These are phyloP conservation scores for Piliocolobus tephrosceles DNA, from an alignment of 2,113 vertebrate species.

Conservation along the genomic window DNA sequence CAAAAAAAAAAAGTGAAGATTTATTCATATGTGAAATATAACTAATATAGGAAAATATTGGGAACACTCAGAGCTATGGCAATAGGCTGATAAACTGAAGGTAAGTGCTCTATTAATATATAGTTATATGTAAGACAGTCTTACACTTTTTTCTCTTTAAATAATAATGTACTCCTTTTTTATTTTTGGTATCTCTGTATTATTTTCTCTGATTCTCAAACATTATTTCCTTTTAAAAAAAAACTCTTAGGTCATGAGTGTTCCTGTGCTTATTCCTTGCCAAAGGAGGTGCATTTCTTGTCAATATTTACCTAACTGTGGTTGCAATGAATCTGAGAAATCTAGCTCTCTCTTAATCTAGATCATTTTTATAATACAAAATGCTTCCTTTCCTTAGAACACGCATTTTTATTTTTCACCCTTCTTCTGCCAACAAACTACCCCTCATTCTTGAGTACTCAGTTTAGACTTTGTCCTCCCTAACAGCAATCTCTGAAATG, in stretches of 20 bases:
- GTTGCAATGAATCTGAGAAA: not conserved
- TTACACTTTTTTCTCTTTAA: not conserved
- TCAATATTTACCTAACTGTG: not conserved
- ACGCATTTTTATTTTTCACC: not conserved
- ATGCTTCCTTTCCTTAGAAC: not conserved
- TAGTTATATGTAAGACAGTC: not conserved
- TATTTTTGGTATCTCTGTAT: not conserved
- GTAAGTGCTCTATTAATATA: not conserved
- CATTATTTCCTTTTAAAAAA: not conserved
- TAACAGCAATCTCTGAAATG: not conserved
- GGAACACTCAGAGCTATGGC: not conserved
- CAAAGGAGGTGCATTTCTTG: not conserved
- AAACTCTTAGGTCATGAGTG: not conserved
- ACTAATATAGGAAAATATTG: not conserved
- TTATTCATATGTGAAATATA: not conserved
- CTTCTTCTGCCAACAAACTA: not conserved
- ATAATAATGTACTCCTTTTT: not conserved
- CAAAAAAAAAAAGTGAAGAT: not conserved
- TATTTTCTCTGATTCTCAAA: not conserved
- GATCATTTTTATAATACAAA: not conserved
- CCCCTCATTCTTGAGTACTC: not conserved
- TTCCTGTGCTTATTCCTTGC: not conserved
- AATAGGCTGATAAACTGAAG: not conserved
- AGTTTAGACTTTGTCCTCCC: not conserved
- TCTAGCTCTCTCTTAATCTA: not conserved